Evolutionary conservation across 1,140 invertebrate genomes (phyloP), one percentile per base, ranked within the genome.

Genomic region (Papilio helenus): DNA sequence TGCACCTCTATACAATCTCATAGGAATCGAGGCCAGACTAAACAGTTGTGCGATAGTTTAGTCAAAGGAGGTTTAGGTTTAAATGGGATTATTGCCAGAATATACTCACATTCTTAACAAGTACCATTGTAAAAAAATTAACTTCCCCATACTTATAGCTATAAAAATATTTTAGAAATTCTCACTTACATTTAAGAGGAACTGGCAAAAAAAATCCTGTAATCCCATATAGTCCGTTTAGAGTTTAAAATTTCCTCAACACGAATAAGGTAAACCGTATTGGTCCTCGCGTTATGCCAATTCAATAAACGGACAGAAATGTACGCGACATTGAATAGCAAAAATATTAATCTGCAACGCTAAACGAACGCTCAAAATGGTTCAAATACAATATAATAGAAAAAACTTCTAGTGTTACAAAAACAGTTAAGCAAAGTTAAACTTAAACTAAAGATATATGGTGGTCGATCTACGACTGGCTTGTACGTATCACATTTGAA

Each of bases 201-300:
- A 94, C 93, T 94, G 93, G 93, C 92, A 93, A 93, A 94, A 94
- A 91, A 94, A 94, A 94, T 94, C 91, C 90, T 94, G 92, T 94
- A 93, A 92, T 87, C 82, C 83, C 85, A 85, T 83, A 80, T 76
- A 46, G 51, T 85, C 81, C 80, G 80, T 71, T 39, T 79, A 42
- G 72, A 44, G 49, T 78, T 73, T 72, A 12, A 78, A 81, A 68
- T 78, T 85, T 42, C 79, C 79, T 82, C 72, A 83, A 86, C 83
- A 84, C 85, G 88, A 87, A 88, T 77, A 34, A 88, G 85, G 82
- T 82, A 86, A 91, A 89, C 88, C 88, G 88, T 82, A 86, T 92
- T 93, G 91, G 92, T 93, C 92, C 90, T 90, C 90, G 83, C 88
- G 84, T n/a, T n/a, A n/a, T 92, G 92, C 91, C 90, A 92, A 93